phyloP scores from a whole-genome alignment of 2,888 invertebrate species.

The Galerucella calmariensis region DNA sequence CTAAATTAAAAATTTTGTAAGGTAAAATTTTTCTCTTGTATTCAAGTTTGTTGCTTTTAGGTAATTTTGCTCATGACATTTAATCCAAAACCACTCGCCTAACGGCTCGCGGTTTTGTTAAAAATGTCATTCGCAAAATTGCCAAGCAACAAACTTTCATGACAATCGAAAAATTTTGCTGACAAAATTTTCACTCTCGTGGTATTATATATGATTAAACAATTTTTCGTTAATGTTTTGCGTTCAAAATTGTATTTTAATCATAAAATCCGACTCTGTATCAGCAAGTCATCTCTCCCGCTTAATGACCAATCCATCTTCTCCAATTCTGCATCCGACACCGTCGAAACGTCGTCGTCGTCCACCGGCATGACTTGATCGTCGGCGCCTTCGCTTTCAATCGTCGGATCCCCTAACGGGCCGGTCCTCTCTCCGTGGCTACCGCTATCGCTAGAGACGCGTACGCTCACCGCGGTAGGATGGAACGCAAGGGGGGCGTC shows the following conservation, averaged over 20 bases:
- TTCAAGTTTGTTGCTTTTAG: no score
- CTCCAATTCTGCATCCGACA: slow-evolving; percentile 8
- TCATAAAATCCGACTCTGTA: slow-evolving; percentile 10
- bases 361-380: slow-evolving; percentile 16
- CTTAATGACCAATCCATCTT: slow-evolving; percentile 32
- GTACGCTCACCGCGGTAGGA: slow-evolving; percentile 29
- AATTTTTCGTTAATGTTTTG: no score
- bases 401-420: slow-evolving; percentile 59
- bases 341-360: slow-evolving; percentile 12
- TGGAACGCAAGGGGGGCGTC: slow-evolving; percentile 28
- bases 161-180: no score
- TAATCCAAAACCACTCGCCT: no score
- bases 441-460: slow-evolving; percentile 28
- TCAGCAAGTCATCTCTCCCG: slow-evolving; percentile 11
- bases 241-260: not conserved
- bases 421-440: slow-evolving; percentile 49
- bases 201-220: no score
- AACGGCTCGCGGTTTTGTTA: no score
- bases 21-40: no score
- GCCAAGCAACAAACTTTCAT: no score
- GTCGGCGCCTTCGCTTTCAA: slow-evolving; percentile 50
- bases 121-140: no score
- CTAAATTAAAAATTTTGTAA: no score
- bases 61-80: no score
- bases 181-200: no score